Evolutionary conservation across 1,140 invertebrate species (phyloP), one percentile per base, ranked within the genome.

Genomic region (Drosophila virilis): DNA sequence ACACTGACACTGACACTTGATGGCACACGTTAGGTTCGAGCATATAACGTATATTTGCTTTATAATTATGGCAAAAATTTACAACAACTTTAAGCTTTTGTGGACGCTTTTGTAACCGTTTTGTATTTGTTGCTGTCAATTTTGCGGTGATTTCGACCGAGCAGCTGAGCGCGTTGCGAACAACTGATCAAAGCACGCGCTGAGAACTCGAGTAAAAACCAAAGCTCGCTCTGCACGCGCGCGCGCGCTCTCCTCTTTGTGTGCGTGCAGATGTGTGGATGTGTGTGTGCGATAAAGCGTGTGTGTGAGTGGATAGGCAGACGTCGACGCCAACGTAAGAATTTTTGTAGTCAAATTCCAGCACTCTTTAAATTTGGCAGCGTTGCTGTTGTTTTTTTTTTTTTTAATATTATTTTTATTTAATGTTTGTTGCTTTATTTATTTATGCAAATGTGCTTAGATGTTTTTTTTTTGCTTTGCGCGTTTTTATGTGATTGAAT

Each of bases 21-120:
- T 78, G 80, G 71, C 80, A 82, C 80, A 67, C 58, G 62, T 69
- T 73, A 52, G 51, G 12, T 68, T 40, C 40, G 7, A 35, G 58
- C 48, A 58, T 67, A 59, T 69, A 50, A 12, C 42, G 64, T 57
- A 64, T 69, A 66, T 72, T 55, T 58, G 60, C 61, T 60, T 57
- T 68, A 50, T 74, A 71, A 69, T 80, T 55, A 69, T 74, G 68
- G 84, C 83, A 88, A 88, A 88, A 88, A 88, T 88, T 88, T 88
- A 88, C 83, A 88, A 80, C 83, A 88, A 88, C 71, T 79, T 70
- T 37, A 55, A 72, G 62, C 65, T 83, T 52, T 75, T n/a, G 32
- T 45, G 46, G 58, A 17, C 33, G 37, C 28, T 67, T 48, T 50
- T 52, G 35, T 43, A 59, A 37, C 48, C 22, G 42, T 38, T 28